Base-by-base conservation (phyloP, 1,140 invertebrate genomes). In the Drosophila azteca region DNA sequence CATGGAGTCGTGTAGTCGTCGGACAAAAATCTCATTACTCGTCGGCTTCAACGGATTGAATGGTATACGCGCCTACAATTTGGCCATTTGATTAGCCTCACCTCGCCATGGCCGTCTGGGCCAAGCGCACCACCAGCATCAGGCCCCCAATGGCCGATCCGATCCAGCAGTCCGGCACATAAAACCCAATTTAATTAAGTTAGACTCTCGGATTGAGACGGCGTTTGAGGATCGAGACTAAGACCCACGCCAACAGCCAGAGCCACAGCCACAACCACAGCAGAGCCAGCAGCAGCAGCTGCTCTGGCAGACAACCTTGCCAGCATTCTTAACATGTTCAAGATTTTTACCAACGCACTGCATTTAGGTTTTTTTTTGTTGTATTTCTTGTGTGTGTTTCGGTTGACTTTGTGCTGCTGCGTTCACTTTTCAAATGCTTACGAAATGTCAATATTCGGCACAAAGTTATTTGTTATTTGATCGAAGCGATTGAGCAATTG, bases 181-280 rank as follows among this genome's bases (percentile, higher is more conserved):
- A 73, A 75, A 80, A 81, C 71, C 63, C 81, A 77, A 80, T 85
- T 85, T 85, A 85, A 85, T 87, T 82, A 87, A 87, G 82, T 82
- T 76, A 48, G 58, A 78, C 58, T 45, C 59, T 63, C 51, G 63
- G 52, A 73, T 80, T 72, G 74, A 66, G 71, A 58, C 67, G 65
- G 60, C 24, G 65, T 58, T 66, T 35, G 44, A 70, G 67, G 67
- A 69, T 70, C 65, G 67, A 68, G 26, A 58, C 39, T 44, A 35
- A 63, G 63, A 49, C 63, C 31, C 17, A 58, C 54, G 43, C 17
- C 53, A 63, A 39, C 44, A 44, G 41, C 53, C 44, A 24, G 35
- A 49, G 50, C 51, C 58, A 51, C 17, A 39, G 61, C 62, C 59
- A 68, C n/a, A n/a, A 41, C 52, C 44, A 24, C 44, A 49, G 51